These are phyloP conservation scores for Rutpela maculata DNA, from an alignment of 2,888 invertebrate species.

Conservation along the genomic window DNA sequence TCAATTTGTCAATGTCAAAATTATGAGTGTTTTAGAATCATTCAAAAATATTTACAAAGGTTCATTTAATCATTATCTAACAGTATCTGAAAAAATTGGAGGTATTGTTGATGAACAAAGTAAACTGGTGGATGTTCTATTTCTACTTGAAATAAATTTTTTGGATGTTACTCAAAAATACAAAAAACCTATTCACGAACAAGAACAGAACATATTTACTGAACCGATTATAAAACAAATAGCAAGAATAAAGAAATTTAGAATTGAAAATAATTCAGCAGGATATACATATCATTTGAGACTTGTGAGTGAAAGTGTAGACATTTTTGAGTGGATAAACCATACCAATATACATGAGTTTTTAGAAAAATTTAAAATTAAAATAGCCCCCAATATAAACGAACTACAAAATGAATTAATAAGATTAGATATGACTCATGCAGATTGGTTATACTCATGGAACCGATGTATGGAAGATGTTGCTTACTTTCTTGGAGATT, in stretches of 20 bases:
- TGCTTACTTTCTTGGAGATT: slow-evolving; percentile 45
- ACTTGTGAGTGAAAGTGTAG: slow-evolving; percentile 47
- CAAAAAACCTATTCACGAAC: slow-evolving; percentile 50
- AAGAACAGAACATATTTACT: slow-evolving; percentile 49
- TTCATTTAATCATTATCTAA: slow-evolving; percentile 82
- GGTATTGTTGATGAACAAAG: slow-evolving; percentile 87
- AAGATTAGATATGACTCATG: slow-evolving; percentile 44
- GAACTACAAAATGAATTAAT: slow-evolving; percentile 36
- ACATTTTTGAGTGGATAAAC: slow-evolving; percentile 54
- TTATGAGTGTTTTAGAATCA: slow-evolving; percentile 55
- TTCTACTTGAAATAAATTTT: slow-evolving; percentile 75
- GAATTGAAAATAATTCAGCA: slow-evolving; percentile 38
- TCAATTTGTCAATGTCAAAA: slow-evolving; percentile 47
- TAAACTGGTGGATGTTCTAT: slow-evolving; percentile 84
- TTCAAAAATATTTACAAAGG: slow-evolving; percentile 72
- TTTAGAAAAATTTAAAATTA: slow-evolving; percentile 43
- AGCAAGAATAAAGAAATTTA: slow-evolving; percentile 41
- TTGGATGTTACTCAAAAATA: slow-evolving; percentile 52
- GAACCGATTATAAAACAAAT: slow-evolving; percentile 54
- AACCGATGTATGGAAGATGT: slow-evolving; percentile 50
- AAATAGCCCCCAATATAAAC: slow-evolving; percentile 44
- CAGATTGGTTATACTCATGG: slow-evolving; percentile 54
- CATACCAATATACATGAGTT: slow-evolving; percentile 48
- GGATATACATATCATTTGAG: slow-evolving; percentile 43
- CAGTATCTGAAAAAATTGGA: slow-evolving; percentile 84